These are phyloP conservation scores for Australoheros facetus DNA, from an alignment of 2,797 vertebrate genomes.

Conservation along the genomic window DNA sequence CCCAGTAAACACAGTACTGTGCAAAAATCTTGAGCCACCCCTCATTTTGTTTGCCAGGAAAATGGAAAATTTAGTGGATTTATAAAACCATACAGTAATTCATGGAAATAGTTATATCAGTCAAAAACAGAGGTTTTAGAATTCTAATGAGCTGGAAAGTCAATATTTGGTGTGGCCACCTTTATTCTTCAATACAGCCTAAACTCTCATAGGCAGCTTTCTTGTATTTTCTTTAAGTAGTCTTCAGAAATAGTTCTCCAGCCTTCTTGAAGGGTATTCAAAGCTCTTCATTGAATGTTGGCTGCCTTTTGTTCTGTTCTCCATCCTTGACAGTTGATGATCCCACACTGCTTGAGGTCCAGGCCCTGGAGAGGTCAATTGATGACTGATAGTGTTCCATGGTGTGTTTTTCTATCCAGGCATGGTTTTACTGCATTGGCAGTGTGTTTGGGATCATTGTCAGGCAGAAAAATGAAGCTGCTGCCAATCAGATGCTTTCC, in stretches of 20 bases:
- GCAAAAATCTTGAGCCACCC: neutral
- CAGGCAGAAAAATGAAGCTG: neutral
- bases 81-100: neutral
- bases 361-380: neutral
- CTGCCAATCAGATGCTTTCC: neutral
- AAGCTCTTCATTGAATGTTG: neutral
- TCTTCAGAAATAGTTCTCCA: neutral
- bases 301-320: neutral
- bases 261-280: neutral
- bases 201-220: neutral
- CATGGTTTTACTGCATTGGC: neutral
- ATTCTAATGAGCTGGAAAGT: neutral
- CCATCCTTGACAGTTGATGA: neutral
- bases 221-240: neutral
- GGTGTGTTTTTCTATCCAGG: neutral
- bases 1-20: neutral
- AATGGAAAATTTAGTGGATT: neutral
- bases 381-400: neutral
- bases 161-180: no score
- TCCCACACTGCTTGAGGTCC: neutral
- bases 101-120: neutral
- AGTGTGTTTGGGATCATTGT: neutral
- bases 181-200: neutral
- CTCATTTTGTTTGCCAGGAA: neutral
- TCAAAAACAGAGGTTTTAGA: neutral